Evolutionary conservation across 2,888 invertebrate species (phyloP), one percentile per base, ranked within the genome.

Genomic region (Elaeidobius kamerunicus): DNA sequence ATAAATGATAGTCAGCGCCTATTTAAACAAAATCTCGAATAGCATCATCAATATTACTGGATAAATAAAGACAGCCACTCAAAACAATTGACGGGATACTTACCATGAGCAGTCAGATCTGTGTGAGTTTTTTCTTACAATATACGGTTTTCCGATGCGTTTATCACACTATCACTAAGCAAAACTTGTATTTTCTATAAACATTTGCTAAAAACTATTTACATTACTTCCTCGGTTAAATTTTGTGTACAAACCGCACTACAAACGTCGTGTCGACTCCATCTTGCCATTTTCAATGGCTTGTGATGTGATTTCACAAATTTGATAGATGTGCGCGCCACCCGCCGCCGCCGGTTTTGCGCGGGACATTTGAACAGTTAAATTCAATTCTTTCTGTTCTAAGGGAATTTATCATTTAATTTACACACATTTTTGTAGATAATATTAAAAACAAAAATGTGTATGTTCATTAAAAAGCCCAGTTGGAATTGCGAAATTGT

Each of bases 201-300:
- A 52, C 36, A 51, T 56, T 60, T 60, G 58, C 45, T 61, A 63
- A 61, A 60, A 61, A 60, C 56, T 67, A 66, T 64, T 62, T 65
- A 66, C 64, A 66, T 59, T 49, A 64, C 65, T 68, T 65, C 64
- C 61, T 66, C 67, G 66, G 67, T 69, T 69, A 68, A 68, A 68
- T 66, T 67, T 69, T 68, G 69, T 70, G 69, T 71, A 70, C 69
- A 68, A 71, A 72, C 70, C 69, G 69, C 71, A 70, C 71, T 69
- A 68, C 66, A 69, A 71, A 69, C 67, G 67, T 69, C 66, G 70
- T 69, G 71, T 70, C 73, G 70, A 70, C 73, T 72, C 74, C 74
- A 74, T 74, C 71, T 73, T 74, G 70, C 71, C 71, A 72, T 72
- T 73, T 58, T 47, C 52, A 34, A 27, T 71, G 70, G 72, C 72